phyloP scores from a whole-genome alignment of 1,140 invertebrate species.

The Bacillus rossius region DNA sequence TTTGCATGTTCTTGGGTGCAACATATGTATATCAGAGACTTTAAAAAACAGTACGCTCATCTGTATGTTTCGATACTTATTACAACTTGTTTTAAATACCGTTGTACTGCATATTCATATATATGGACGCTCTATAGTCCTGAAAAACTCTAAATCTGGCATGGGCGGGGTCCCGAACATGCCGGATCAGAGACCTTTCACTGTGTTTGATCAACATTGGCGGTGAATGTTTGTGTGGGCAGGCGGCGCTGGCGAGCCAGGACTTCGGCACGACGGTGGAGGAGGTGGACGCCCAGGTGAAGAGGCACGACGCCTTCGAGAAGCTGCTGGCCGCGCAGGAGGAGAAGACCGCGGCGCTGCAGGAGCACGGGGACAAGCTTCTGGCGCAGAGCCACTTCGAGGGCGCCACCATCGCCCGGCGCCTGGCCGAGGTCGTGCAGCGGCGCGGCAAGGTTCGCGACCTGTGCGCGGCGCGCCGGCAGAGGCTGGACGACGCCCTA shows the following conservation, averaged over 20 bases:
- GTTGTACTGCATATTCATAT: too few species aligned
- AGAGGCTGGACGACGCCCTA: constrained; percentile 69
- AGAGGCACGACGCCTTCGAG: constrained; percentile 89
- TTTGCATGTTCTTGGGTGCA: too few species aligned
- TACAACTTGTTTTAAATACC: too few species aligned
- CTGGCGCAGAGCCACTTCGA: constrained; percentile 93
- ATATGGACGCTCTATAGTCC: too few species aligned
- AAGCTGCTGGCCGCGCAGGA: constrained; percentile 78
- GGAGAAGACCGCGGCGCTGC: constrained; percentile 77
- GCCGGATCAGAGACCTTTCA: too few species aligned
- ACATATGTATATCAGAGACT: too few species aligned
- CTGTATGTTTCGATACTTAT: too few species aligned
- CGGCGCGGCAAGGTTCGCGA: constrained; percentile 66
- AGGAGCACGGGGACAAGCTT: constrained; percentile 85
- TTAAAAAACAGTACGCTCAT: too few species aligned
- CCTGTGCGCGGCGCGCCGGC: constrained; percentile 55
- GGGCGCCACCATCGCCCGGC: constrained; percentile 70
- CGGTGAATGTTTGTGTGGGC: too few species aligned
- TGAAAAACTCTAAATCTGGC: too few species aligned
- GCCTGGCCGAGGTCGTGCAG: constrained; percentile 62
- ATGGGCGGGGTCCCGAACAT: too few species aligned
- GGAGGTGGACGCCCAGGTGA: constrained; percentile 78
- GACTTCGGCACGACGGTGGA: constrained; percentile 53
- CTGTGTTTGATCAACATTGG: too few species aligned
- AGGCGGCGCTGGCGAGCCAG: constrained; percentile 17